These are phyloP conservation scores for Lepidurus packardi DNA, from an alignment of 1,140 invertebrate genomes.

Conservation along the genomic window DNA sequence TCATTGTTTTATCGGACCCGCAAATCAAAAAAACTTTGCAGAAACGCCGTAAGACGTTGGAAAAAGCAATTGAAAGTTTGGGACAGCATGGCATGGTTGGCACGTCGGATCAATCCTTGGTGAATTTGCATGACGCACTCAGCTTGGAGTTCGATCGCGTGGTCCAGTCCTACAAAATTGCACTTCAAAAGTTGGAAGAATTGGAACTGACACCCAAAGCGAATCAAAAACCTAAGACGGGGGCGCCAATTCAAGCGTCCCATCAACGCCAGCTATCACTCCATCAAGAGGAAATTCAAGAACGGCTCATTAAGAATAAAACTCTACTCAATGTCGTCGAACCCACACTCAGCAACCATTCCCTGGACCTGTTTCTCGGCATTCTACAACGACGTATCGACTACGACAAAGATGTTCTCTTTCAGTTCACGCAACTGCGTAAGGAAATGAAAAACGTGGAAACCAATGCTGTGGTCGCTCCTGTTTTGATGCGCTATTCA, in stretches of 20 bases:
- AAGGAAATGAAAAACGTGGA: constrained; percentile 57
- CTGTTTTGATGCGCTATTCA: constrained; percentile 74
- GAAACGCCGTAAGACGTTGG: constrained; percentile 61
- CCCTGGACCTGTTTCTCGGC: constrained; percentile 52
- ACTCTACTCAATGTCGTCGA: constrained; percentile 79
- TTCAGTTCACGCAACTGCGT: constrained; percentile 62
- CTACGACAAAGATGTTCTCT: constrained; percentile 62
- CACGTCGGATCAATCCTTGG: constrained; percentile 53
- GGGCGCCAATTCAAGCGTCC: constrained; percentile 76
- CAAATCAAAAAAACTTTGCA: constrained; percentile 54
- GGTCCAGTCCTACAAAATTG: constrained; percentile 77
- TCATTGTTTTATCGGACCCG: constrained; percentile 54
- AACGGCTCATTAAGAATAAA: constrained; percentile 85
- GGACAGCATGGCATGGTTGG: constrained; percentile 79
- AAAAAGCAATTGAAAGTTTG: constrained; percentile 74
- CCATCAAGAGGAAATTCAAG: constrained; percentile 69
- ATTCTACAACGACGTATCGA: constrained; percentile 60
- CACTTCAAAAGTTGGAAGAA: constrained; percentile 79
- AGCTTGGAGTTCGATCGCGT: constrained; percentile 66
- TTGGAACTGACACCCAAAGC: constrained; percentile 53
- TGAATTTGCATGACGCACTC: constrained; percentile 52
- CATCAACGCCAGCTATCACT: constrained; percentile 82
- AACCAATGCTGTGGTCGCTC: constrained; percentile 58
- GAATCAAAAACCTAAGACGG: constrained; percentile 49
- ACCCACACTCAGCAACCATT: constrained; percentile 52